A percentile compares a stretch with the other conserved stretches of the same genome.
These are phyloP conservation scores for Apaloderma vittatum DNA, from an alignment of 2,113 vertebrate genomes.

Conservation along the genomic window DNA sequence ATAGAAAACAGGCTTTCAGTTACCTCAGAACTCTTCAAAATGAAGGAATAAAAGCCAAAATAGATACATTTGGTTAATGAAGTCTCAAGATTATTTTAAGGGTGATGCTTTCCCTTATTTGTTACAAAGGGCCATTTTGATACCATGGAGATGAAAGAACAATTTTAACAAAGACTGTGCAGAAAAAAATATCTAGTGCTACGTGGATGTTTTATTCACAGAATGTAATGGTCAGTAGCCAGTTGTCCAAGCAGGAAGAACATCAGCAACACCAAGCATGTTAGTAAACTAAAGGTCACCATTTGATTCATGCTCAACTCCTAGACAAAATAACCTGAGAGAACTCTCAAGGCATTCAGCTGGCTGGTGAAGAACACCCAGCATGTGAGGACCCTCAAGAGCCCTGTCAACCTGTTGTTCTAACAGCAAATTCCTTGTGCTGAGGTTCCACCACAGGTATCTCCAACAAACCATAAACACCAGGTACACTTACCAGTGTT, in stretches of 20 bases:
- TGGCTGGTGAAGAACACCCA: neutral
- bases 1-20: neutral
- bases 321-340: neutral
- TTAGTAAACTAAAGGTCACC: neutral
- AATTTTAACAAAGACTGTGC: neutral
- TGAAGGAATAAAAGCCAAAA: neutral
- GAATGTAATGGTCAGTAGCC: neutral
- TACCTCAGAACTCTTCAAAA: constrained; percentile 3
- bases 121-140: neutral
- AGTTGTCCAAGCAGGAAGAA: neutral
- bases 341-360: neutral
- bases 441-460: neutral
- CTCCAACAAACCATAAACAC: neutral
- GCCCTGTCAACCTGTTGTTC: neutral
- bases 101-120: neutral
- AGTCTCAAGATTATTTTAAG: neutral
- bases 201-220: neutral
- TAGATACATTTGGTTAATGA: constrained; percentile 20
- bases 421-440: neutral
- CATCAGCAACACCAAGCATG: neutral
- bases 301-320: neutral
- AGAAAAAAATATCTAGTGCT: neutral
- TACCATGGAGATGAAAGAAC: constrained; percentile 33
- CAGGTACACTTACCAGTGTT: neutral
- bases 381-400: neutral